phyloP scores from a whole-genome alignment of 2,113 vertebrate genomes.

The Thamnaconus septentrionalis region DNA sequence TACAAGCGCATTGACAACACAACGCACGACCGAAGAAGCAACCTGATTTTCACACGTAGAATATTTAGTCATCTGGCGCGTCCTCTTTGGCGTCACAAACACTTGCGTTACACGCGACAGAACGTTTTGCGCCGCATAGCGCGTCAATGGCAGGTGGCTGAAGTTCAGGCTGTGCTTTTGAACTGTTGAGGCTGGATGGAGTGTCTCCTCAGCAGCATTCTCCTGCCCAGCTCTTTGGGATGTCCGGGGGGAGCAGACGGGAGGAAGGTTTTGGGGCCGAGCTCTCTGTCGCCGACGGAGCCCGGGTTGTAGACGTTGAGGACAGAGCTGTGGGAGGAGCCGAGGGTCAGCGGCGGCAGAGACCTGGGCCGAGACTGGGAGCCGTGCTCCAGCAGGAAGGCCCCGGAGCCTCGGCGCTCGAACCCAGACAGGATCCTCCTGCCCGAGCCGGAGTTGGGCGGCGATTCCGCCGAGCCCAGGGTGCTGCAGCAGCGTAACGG shows the following conservation, averaged over 20 bases:
- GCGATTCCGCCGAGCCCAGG: slow-evolving; percentile 73
- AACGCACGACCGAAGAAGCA: slow-evolving; percentile 19
- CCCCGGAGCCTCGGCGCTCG: slow-evolving; percentile 79
- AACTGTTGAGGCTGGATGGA: slow-evolving; percentile 89
- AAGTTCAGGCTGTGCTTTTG: slow-evolving; percentile 60
- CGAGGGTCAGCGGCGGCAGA: slow-evolving; percentile 84
- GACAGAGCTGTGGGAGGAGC: slow-evolving; percentile 57
- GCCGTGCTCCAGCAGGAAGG: slow-evolving; percentile 70
- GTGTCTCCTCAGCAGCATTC: slow-evolving; percentile 84
- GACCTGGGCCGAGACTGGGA: slow-evolving; percentile 76
- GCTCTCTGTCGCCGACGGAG: slow-evolving; percentile 62
- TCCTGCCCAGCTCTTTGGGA: slow-evolving; percentile 78
- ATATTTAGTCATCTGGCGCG: background rate
- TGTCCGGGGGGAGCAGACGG: slow-evolving; percentile 79
- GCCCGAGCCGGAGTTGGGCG: slow-evolving; percentile 53
- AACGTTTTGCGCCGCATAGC: background rate
- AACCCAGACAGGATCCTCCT: slow-evolving; percentile 70
- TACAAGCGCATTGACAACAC: slow-evolving; percentile 1
- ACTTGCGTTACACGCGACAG: slow-evolving; percentile 11
- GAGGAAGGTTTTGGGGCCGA: slow-evolving; percentile 71
- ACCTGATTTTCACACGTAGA: background rate
- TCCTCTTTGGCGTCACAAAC: slow-evolving; percentile 18
- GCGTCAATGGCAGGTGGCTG: background rate
- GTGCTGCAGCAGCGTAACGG: slow-evolving; percentile 73
- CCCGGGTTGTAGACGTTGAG: slow-evolving; percentile 34